Conservation (phyloP, 1,140 invertebrate genomes). For the Tetragonula clypearis region DNA sequence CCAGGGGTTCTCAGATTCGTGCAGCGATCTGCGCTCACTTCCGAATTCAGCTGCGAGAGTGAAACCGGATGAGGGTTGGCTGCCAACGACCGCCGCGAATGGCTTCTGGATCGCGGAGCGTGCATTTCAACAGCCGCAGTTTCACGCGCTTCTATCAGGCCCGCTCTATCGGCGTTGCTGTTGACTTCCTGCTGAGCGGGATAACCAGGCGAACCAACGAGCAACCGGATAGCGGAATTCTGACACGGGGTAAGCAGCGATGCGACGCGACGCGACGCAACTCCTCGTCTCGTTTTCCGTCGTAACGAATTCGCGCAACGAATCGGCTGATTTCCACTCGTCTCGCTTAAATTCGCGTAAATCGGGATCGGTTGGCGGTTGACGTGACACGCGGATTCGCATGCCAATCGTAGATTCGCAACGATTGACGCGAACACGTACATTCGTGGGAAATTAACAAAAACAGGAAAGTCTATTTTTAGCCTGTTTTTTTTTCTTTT, state of each 20-base stretch:
- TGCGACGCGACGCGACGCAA: constrained; percentile 17
- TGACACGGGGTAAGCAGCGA: neutral
- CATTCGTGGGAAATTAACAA: neutral
- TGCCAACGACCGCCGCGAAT: neutral
- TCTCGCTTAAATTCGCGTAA: no score
- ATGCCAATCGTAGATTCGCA: neutral
- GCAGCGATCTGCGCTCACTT: neutral
- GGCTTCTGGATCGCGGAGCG: neutral
- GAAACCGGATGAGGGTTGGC: neutral
- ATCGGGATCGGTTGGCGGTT: neutral
- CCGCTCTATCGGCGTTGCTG: constrained; percentile 12
- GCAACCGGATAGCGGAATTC: constrained; percentile 28
- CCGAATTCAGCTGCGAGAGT: neutral
- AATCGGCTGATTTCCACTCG: neutral
- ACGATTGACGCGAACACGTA: neutral
- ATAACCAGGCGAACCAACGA: neutral
- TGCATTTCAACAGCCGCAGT: constrained; percentile 4
- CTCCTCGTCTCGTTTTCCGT: constrained; percentile 15
- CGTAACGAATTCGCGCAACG: constrained; percentile 7
- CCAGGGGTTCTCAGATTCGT: constrained; percentile 40
- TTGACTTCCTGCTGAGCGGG: neutral
- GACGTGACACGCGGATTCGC: no score
- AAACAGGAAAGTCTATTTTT: neutral
- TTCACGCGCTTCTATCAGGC: neutral
- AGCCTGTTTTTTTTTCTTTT: neutral